phyloP scores from a whole-genome alignment of 1,140 invertebrate genomes.

The Euwallacea fornicatus region DNA sequence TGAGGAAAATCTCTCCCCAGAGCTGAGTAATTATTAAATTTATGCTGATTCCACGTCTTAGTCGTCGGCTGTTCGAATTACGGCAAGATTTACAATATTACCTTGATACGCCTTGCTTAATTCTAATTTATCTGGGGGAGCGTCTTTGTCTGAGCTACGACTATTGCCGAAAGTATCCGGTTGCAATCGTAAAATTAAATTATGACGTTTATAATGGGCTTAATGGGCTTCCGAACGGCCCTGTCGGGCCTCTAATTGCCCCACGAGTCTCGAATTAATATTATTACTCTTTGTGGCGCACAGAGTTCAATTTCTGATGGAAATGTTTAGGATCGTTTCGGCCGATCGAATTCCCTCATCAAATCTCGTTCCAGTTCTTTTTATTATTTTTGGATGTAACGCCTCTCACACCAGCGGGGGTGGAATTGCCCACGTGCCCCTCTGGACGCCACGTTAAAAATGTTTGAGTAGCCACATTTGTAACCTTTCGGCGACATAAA shows the following conservation, averaged over 20 bases:
- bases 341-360: not conserved
- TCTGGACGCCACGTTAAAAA: no score
- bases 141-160: constrained; percentile 48
- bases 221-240: constrained; percentile 32
- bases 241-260: constrained; percentile 30
- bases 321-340: not conserved
- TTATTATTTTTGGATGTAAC: no score
- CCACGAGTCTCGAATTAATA: constrained; percentile 24
- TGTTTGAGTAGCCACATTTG: no score
- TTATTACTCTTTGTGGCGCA: constrained; percentile 22
- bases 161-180: constrained; percentile 47
- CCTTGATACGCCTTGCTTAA: constrained; percentile 54
- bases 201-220: constrained; percentile 48
- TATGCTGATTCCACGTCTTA: constrained; percentile 58
- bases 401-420: no score
- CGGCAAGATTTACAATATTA: constrained; percentile 56
- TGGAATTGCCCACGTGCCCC: no score
- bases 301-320: constrained; percentile 1
- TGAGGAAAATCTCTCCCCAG: constrained; percentile 45
- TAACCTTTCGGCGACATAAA: no score
- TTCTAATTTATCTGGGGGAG: constrained; percentile 54
- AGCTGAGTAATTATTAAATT: constrained; percentile 55
- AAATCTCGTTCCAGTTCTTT: not conserved
- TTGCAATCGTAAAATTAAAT: constrained; percentile 52
- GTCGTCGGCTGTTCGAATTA: constrained; percentile 53